These are phyloP conservation scores for Octodon degus DNA, from an alignment of 2,113 vertebrate genomes.

Conservation along the genomic window DNA sequence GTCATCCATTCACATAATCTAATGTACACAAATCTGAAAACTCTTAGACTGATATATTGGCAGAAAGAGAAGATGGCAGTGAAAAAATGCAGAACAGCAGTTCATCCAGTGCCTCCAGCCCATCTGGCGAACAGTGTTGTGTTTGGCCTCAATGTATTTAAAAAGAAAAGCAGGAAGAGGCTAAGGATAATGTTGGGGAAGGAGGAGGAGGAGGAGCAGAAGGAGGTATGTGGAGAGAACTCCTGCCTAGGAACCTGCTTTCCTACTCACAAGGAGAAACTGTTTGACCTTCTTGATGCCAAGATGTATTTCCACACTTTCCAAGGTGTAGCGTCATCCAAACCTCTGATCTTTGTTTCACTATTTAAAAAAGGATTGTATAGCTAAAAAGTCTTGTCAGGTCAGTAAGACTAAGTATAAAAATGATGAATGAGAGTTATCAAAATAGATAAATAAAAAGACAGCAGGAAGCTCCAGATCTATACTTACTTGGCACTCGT, in stretches of 20 bases:
- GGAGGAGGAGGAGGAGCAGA: not conserved
- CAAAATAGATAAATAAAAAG: constrained; percentile 56
- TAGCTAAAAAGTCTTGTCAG: constrained; percentile 40
- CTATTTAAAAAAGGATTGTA: not conserved
- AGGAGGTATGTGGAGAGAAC: not conserved
- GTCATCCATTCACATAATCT: not conserved
- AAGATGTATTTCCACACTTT: not conserved
- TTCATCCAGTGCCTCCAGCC: not conserved
- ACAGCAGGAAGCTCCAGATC: constrained; percentile 66
- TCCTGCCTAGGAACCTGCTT: not conserved
- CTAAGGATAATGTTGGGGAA: not conserved
- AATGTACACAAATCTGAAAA: not conserved
- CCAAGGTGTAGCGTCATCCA: not conserved
- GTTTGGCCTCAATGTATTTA: not conserved
- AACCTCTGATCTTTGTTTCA: not conserved
- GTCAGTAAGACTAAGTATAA: constrained; percentile 64
- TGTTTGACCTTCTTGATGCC: not conserved
- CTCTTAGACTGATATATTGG: not conserved
- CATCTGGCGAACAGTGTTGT: not conserved
- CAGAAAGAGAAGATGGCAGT: not conserved
- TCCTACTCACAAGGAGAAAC: not conserved
- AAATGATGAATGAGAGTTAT: constrained; percentile 65
- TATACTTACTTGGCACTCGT: constrained; percentile 60
- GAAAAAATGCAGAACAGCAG: not conserved
- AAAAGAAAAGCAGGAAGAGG: too few species aligned